phyloP scores from a whole-genome alignment of 2,888 invertebrate species.

The Horisme vitalbata region DNA sequence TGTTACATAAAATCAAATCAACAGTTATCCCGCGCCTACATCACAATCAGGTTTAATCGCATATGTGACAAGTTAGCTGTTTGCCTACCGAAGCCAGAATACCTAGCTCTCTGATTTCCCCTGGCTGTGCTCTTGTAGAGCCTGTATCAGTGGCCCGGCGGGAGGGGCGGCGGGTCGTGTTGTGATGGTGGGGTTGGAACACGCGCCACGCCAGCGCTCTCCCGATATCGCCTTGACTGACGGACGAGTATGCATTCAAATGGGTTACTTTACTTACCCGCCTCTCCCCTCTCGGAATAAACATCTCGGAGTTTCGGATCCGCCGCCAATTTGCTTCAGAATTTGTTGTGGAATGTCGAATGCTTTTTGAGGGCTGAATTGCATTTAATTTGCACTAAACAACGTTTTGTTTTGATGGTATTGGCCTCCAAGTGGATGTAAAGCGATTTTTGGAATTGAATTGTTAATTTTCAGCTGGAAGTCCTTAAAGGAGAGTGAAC shows the following conservation, averaged over 20 bases:
- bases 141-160: slow-evolving; percentile 4
- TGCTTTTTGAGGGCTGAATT: slow-evolving; percentile 79
- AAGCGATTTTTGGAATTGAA: slow-evolving; percentile 40
- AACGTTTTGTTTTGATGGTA: slow-evolving; percentile 64
- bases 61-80: slow-evolving; percentile 80
- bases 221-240: slow-evolving; percentile 86
- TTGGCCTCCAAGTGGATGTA: slow-evolving; percentile 44
- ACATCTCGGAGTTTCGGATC: slow-evolving; percentile 66
- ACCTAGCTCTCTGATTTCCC: slow-evolving; percentile 40
- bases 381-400: slow-evolving; percentile 81
- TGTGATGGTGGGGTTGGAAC: slow-evolving; percentile 52
- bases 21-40: slow-evolving; percentile 82
- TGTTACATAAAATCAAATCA: slow-evolving; percentile 82
- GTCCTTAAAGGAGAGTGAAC: slow-evolving; percentile 34
- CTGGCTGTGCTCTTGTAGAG: slow-evolving; percentile 22
- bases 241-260: slow-evolving; percentile 90
- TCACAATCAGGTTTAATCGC: slow-evolving; percentile 82
- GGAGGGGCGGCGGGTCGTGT: slow-evolving; percentile 46
- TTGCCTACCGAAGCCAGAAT: slow-evolving; percentile 59
- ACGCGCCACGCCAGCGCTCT: slow-evolving; percentile 65
- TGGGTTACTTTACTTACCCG: slow-evolving; percentile 86
- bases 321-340: slow-evolving; percentile 76
- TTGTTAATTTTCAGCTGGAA: slow-evolving; percentile 34
- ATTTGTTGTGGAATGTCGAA: slow-evolving; percentile 80
- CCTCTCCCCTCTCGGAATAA: slow-evolving; percentile 64